A percentile compares a stretch with the other conserved stretches of the same genome.
phyloP scores from a whole-genome alignment of 2,797 vertebrate species.

The Peromyscus melanophrys region DNA sequence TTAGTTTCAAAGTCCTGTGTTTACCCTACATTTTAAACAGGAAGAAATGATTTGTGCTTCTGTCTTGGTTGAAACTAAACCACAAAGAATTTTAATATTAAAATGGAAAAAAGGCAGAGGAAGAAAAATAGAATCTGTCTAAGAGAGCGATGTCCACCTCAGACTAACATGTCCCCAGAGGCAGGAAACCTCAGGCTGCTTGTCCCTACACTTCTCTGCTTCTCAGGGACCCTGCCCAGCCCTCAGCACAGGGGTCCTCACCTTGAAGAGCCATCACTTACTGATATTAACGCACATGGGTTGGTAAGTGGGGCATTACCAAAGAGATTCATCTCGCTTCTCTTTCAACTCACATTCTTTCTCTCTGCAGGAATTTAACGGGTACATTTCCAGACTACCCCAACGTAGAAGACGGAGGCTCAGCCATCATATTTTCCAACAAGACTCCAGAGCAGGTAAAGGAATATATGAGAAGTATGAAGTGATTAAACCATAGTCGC shows the following conservation, averaged over 20 bases:
- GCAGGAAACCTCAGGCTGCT: not conserved
- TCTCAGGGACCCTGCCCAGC: accelerated
- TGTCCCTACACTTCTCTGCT: not conserved
- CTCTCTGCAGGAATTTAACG: constrained; percentile 89
- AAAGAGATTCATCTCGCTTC: accelerated
- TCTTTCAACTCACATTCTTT: constrained; percentile 32
- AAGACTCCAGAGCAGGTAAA: constrained; percentile 94
- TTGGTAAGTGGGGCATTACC: accelerated
- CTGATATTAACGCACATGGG: accelerated
- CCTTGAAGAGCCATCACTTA: not conserved
- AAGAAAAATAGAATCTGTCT: not conserved
- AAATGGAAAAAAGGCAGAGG: not conserved
- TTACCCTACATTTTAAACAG: constrained; percentile 74
- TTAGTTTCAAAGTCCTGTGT: constrained; percentile 67
- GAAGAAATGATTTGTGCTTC: constrained; percentile 73
- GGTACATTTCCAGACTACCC: constrained; percentile 94
- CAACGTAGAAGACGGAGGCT: constrained; percentile 90
- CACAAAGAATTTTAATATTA: not conserved
- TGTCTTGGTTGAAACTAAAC: constrained; percentile 52
- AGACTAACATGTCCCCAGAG: not conserved
- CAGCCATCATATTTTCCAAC: constrained; percentile 90
- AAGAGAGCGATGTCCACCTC: not conserved
- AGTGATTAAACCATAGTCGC: accelerated
- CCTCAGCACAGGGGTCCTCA: not conserved
- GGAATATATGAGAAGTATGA: constrained; percentile 7